Evolutionary conservation across 2,888 invertebrate genomes (phyloP), one percentile per base, ranked within the genome.

Genomic region (Elegia similella): DNA sequence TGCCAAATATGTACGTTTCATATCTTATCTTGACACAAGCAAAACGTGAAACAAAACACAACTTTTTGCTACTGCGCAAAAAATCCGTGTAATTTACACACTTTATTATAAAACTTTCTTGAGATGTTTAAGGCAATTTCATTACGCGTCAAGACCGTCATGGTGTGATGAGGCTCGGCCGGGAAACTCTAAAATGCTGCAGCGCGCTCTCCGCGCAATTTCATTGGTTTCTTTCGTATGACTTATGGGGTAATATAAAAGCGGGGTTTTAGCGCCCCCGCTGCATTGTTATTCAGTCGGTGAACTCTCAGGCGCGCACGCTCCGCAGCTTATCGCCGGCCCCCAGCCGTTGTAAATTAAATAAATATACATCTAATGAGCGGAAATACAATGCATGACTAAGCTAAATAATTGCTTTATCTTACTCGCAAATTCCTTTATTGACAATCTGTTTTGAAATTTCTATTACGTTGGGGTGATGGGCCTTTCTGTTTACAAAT

Each of bases 291-390:
- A 91, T 91, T 91, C 91, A 86, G 87, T 77, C 76, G 77, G 72
- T 84, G 86, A 69, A 75, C 85, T 77, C 81, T 75, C 73, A 75
- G 78, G 72, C 83, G 86, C 84, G 83, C 89, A 86, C 89, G 88
- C 89, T 77, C 77, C 83, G 67, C 75, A 81, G 89, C 91, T 90
- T 91, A 91, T 91, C 90, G 88, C 78, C 80, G 72, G 75, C 78
- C 80, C 84, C 83, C 90, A 90, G 89, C 82, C 88, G 82, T 83
- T 87, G 88, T 88, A 89, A 90, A 91, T 91, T 89, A 90, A 90
- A 90, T 90, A 90, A 90, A 90, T 89, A 89, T 86, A 88, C 88
- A 86, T 79, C 84, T 90, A 90, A 91, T 91, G 90, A 91, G 89
- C 84, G 86, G 83, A 88, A 89, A 88, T 84, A 88, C 86, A 87